Base-by-base conservation (phyloP, 2,113 vertebrate genomes). In the Aspiorhynchus laticeps region DNA sequence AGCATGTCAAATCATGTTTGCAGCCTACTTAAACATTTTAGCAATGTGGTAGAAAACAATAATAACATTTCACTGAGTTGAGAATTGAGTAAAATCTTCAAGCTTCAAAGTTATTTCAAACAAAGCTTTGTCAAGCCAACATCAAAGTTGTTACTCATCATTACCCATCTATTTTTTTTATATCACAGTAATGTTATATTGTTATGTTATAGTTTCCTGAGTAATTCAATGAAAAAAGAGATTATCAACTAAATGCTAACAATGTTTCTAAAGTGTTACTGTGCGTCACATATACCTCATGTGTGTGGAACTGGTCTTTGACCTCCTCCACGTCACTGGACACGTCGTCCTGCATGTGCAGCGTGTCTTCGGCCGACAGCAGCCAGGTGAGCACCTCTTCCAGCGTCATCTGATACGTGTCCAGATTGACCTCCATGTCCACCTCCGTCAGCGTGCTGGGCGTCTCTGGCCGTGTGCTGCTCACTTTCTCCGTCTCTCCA, bases 311-410 rank as follows among this genome's bases (percentile, higher is more conserved):
- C 91, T 99, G 98, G 7, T 98, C 96, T 93, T 99, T 99, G 84
- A 99, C 98, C 89, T 99, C 97, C 80, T 99, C 98, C 80, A 99
- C 98, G 53, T 99, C 96, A 0, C 96, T 93, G 2, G 98, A 99
- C 90, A 99, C 96, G 46, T 97, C 97, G 0, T 97, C 97, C 91
- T 98, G 98, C 86, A 96, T 95, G 8, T 96, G 96, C 87, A 99
- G 95, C 0, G 94, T 86, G 87, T 99, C 98, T 90, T 99, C 98
- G 0, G 98, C 98, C 0, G 96, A 97, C 26, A 99, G 95, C 86
- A 99, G 90, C 98, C 98, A 99, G 0, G 98, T 98, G 80, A 99
- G 96, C 38, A 99, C 98, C 90, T 99, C 98, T 88, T 99, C 98
- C 91, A 99, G 93, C 0, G 97, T 97, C 56, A 96, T 91, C 88